Conservation (phyloP, 2,888 invertebrate genomes). For the Crioceris asparagi region DNA sequence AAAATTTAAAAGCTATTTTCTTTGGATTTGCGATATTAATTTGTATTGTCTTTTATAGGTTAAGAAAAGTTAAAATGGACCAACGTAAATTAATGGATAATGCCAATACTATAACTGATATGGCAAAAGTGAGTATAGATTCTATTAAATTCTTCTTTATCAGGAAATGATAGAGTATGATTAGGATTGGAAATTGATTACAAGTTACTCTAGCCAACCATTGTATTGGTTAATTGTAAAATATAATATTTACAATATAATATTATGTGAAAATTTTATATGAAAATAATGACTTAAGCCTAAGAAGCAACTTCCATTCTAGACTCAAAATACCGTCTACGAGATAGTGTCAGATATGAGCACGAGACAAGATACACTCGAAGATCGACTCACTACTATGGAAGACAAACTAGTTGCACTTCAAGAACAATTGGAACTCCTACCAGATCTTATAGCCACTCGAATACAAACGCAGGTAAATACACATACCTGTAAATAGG, state of each 20-base stretch:
- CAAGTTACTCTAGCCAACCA: no score
- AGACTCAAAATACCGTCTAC: constrained; percentile 97
- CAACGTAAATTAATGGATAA: constrained; percentile 99
- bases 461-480: constrained; percentile 39
- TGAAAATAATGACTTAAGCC: no score
- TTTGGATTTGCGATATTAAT: no score
- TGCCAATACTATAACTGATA: constrained; percentile 97
- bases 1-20: no score
- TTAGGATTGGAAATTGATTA: no score
- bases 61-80: constrained; percentile 99
- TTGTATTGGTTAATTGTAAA: no score
- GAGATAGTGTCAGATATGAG: constrained; percentile 98
- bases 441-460: constrained; percentile 69
- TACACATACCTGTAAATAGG: no score
- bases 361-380: constrained; percentile 83
- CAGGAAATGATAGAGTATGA: no score
- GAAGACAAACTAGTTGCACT: constrained; percentile 83
- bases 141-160: no score
- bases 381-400: constrained; percentile 84
- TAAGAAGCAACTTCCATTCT: no score
- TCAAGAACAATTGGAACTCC: constrained; percentile 77
- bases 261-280: no score
- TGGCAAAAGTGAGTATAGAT: constrained; percentile 93
- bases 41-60: constrained; percentile 53
- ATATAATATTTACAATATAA: no score